Base-by-base conservation (phyloP, 2,888 invertebrate species). In the Cabera pusaria region DNA sequence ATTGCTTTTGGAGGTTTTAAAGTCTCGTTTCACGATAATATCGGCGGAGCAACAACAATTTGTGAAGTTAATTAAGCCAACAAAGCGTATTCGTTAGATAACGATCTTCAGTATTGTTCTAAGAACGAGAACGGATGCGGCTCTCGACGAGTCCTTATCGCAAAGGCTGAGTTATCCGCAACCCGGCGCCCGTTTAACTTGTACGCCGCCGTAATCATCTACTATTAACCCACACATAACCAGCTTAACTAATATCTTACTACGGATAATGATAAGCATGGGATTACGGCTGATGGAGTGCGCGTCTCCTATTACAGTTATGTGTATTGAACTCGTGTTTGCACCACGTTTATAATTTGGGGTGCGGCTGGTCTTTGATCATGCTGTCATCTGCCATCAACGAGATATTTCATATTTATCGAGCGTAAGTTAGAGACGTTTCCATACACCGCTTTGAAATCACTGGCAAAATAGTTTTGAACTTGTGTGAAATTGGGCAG, bases 1-100 rank as follows among this genome's bases (percentile, higher is more conserved):
- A 69, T 62, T 62, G 63, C 52, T 66, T 64, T 61, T 46, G 49
- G 44, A 64, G 59, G 59, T 60, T 64, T 66, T 60, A 62, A 66
- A 56, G 37, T 47, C 42, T 49, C 50, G 24, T 44, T 45, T 45
- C 45, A 40, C 35, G 52, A 59, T 57, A 59, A 59, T 60, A 64
- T 65, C 64, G 56, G 56, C 58, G 47, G 59, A 64, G 65, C 63
- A 59, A 72, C 64, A 68, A 67, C 73, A 78, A 77, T 77, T 78
- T 74, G 72, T 71, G 61, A 72, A 75, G 72, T 76, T 79, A 79
- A 80, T 81, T 81, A 78, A 75, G 66, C 59, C 64, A 68, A 81
- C 78, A 78, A 78, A 74, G 71, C 68, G 62, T 64, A 62, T 64
- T 71, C 61, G 65, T 69, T 55, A 68, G 80, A 79, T 77, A 75